Base-by-base conservation (phyloP, 1,140 invertebrate genomes). In the Eumeta japonica region DNA sequence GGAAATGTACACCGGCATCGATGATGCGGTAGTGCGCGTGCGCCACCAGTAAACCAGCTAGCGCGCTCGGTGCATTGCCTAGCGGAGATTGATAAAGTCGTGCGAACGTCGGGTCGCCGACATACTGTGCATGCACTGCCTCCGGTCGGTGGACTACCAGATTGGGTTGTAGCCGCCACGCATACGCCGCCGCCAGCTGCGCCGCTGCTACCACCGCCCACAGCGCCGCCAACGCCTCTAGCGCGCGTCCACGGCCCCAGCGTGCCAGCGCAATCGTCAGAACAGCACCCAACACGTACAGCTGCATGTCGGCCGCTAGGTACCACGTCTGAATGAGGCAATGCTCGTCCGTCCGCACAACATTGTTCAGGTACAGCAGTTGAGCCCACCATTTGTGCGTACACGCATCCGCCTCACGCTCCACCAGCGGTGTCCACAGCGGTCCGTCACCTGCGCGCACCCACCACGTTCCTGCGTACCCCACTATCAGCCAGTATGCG, bases 301-400 rank as follows among this genome's bases (percentile, higher is more conserved):
- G 54, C 46, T 76, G 71, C 50, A 62, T 62, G 42, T 76, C 73
- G 0, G 70, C 62, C 10, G 66, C 71, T n/a, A n/a, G n/a, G 45
- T 74, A 74, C 73, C 73, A 76, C 12, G 71, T 64, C 49, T 68
- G 64, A 43, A 66, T 59, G 4, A 72, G 46, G 38, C 72, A 76
- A 35, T 68, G 62, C 3, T 70, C 53, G 14, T 61, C 62, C 0
- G 55, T 45, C 2, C 58, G 48, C 1, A 70, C 13, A 2, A 71
- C 36, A 50, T 85, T 86, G 53, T 84, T 84, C 1, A 86, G 49
- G 49, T 84, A 86, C 1, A 86, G 64, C 3, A 86, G 54, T 50
- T 85, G 84, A 2, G 78, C 76, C 84, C 84, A 86, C 83, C 84
- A 85, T 48, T 80, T 80, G 12, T 67, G 55, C 0, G 76, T 68